A percentile compares a stretch with the other conserved stretches of the same genome.
Evolutionary conservation across 2,797 vertebrate species (phyloP).

Genomic region (Scyliorhinus canicula): DNA sequence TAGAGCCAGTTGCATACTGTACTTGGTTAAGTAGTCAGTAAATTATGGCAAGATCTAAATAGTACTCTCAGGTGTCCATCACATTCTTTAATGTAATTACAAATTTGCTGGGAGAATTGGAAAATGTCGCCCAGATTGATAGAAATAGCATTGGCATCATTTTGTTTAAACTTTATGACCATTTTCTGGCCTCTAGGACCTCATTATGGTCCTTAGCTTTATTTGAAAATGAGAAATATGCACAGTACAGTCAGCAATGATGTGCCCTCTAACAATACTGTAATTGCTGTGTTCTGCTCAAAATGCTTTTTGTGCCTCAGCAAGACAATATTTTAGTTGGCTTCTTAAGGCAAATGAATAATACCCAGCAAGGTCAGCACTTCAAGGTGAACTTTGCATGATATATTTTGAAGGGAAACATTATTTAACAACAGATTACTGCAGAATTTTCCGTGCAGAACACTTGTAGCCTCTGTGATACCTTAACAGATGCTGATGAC

Average conservation of each 20-base stretch:
- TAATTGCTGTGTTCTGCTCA: neutral
- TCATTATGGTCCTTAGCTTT: neutral
- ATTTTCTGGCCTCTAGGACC: neutral
- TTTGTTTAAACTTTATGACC: neutral
- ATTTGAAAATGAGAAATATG: neutral
- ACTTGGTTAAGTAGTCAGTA: neutral
- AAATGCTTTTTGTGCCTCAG: no score
- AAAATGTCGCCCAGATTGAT: neutral
- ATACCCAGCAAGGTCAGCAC: neutral
- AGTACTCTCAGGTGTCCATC: neutral
- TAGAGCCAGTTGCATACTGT: neutral
- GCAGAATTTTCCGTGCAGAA: neutral
- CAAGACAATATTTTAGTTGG: neutral
- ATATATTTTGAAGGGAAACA: neutral
- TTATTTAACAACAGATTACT: neutral
- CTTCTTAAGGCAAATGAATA: neutral
- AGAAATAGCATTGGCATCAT: neutral
- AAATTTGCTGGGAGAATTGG: neutral
- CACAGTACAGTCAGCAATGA: neutral
- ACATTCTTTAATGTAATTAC: neutral
- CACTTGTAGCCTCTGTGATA: neutral
- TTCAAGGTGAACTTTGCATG: neutral
- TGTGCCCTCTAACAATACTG: neutral
- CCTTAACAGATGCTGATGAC: neutral
- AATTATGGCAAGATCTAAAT: neutral